phyloP scores from a whole-genome alignment of 2,113 vertebrate genomes.

The Helogale parvula region DNA sequence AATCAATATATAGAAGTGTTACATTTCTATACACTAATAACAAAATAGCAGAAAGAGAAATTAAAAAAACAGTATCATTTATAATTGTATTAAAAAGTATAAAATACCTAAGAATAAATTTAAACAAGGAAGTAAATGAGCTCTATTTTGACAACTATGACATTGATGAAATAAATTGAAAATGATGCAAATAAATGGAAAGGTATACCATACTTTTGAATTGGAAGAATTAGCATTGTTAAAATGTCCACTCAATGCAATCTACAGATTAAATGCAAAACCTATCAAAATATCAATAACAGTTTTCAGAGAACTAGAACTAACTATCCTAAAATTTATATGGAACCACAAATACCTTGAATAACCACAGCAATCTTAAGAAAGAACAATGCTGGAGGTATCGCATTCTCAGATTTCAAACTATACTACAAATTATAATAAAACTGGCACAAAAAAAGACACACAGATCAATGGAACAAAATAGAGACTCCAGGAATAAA shows the following conservation, averaged over 20 bases:
- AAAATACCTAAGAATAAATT: neutral
- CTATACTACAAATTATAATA: neutral
- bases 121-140: neutral
- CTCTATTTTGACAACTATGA: neutral
- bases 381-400: neutral
- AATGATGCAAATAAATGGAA: neutral
- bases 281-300: neutral
- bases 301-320: neutral
- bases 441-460: neutral
- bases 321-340: neutral
- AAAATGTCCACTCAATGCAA: neutral
- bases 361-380: neutral
- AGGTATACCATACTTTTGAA: neutral
- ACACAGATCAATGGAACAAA: neutral
- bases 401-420: neutral
- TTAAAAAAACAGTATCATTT: neutral
- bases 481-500: neutral
- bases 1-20: neutral
- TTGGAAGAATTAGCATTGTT: neutral
- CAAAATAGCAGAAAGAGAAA: neutral
- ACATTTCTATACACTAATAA: neutral
- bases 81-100: neutral
- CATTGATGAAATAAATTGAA: neutral
- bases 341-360: neutral
- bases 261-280: neutral